Conservation (phyloP, 2,113 vertebrate genomes). For the Leuciscus idus region DNA sequence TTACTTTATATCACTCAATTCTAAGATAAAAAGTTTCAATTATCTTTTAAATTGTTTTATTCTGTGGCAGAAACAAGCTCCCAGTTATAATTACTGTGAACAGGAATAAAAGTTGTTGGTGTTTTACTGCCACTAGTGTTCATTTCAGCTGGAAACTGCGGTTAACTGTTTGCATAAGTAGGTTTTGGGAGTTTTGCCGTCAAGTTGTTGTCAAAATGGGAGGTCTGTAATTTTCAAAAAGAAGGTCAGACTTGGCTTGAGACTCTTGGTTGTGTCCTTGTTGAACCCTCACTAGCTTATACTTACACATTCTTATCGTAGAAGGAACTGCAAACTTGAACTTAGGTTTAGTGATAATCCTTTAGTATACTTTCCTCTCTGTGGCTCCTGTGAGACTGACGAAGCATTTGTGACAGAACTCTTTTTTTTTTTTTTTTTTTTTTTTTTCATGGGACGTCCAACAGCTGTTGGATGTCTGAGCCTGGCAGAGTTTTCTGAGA, state of each 20-base stretch:
- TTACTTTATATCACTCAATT: no score
- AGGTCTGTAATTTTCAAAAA: not conserved
- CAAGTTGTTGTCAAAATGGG: not conserved
- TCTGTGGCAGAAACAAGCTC: no score
- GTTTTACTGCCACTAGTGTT: not conserved
- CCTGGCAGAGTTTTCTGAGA: slow-evolving; percentile 11
- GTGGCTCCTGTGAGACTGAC: slow-evolving; percentile 33
- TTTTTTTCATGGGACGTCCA: slow-evolving; percentile 41
- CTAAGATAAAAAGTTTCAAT: no score
- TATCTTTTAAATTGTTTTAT: no score
- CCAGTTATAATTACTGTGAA: not conserved
- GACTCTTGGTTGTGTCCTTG: not conserved
- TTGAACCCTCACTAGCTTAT: not conserved
- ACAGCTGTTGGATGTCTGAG: slow-evolving; percentile 41
- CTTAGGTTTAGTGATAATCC: not conserved
- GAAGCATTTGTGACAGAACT: slow-evolving; percentile 17
- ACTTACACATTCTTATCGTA: not conserved
- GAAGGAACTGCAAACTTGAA: not conserved
- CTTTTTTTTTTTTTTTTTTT: not conserved
- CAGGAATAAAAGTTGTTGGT: not conserved
- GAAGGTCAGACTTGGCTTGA: not conserved
- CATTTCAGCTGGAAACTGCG: not conserved
- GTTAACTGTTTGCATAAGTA: not conserved
- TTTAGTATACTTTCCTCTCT: not conserved
- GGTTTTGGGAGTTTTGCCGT: not conserved